Base-by-base conservation (phyloP, 2,113 vertebrate genomes). In the Cichladusa arquata region DNA sequence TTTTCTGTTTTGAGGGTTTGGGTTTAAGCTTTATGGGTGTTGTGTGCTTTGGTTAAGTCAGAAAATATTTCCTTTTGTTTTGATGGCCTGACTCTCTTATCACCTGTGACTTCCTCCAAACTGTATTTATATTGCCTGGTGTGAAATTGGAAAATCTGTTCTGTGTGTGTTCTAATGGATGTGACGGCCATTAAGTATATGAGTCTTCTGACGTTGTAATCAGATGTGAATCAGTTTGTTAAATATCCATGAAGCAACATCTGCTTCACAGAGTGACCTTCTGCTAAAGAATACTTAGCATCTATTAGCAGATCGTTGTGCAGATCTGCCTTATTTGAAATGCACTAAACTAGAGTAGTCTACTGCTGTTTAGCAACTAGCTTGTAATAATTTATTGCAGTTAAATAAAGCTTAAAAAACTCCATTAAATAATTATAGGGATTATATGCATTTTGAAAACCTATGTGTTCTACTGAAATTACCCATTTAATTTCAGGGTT, bases 181-280 rank as follows among this genome's bases (percentile, higher is more conserved):
- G 98, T 99, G 98, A 98, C 97, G 98, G 98, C 99, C 98, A 98
- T 99, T 99, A 99, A 98, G 98, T 99, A 98, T 98, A 98, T 98
- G 98, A 98, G 98, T 97, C 98, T 99, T 99, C 98, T 98, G 98
- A 98, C 98, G 98, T 99, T 97, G 98, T 99, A 99, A 99, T 99
- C 99, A 99, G 99, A 99, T 98, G 98, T 99, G 99, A 99, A 99
- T 98, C 98, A 98, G 98, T 98, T 98, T 98, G 98, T 98, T 99
- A 99, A 99, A 98, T 98, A 98, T 97, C 98, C 98, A 98, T 99
- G 99, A 99, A 99, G 97, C 98, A 99, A 99, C 99, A 99, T 99
- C 98, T 99, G 99, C 98, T 99, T 98, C 98, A 90, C 98, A 98
- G 98, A 99, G 98, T 99, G 98, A 99, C 99, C 98, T 99, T 99